Conservation (phyloP, 2,888 invertebrate species). For the Leistus spinibarbis region DNA sequence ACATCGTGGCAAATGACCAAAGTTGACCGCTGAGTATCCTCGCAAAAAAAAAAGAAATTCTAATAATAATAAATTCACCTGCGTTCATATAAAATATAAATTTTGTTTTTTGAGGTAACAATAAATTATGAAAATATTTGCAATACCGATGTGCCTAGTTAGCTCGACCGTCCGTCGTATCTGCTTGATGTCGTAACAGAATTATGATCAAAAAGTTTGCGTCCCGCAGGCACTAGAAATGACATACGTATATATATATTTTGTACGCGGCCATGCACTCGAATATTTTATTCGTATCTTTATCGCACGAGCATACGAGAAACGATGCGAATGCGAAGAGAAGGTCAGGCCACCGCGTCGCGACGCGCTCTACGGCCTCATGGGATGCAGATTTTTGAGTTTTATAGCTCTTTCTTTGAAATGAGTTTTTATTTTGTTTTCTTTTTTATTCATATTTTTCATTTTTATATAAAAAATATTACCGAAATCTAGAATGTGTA, state of each 20-base stretch:
- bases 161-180: background rate
- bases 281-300: conserved; percentile 33
- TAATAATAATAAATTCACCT: too few species aligned
- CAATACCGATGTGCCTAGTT: background rate
- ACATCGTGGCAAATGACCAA: too few species aligned
- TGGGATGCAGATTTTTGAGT: conserved; percentile 16
- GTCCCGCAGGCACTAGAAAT: conserved; percentile 12
- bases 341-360: background rate
- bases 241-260: conserved; percentile 34
- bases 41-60: background rate
- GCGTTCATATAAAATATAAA: background rate
- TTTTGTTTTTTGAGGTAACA: background rate
- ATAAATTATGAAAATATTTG: background rate
- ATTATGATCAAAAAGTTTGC: conserved; percentile 20
- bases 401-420: conserved; percentile 10
- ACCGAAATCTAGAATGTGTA: background rate
- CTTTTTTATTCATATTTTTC: background rate
- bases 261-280: conserved; percentile 21
- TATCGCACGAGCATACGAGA: conserved; percentile 11
- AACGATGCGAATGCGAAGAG: background rate
- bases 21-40: too few species aligned
- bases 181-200: conserved; percentile 10
- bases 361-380: background rate
- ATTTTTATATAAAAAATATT: background rate
- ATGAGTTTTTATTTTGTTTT: conserved; percentile 9